Evolutionary conservation across 2,113 vertebrate species (phyloP), one percentile per base, ranked within the genome.

Genomic region (Clarias batrachus): DNA sequence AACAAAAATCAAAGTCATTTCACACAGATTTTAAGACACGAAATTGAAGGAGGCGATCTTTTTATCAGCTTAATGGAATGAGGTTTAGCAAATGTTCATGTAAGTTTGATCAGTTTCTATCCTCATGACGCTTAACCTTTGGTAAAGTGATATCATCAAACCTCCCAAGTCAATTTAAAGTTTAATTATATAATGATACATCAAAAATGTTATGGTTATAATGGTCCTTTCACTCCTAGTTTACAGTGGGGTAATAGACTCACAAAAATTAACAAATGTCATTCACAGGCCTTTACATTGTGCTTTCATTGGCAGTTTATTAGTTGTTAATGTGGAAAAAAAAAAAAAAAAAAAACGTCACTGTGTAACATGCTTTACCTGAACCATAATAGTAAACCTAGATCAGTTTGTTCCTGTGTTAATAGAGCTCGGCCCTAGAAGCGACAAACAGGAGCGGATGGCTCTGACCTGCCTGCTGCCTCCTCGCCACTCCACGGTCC

Each of bases 401-500:
- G 60, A 78, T 27, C 3, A 11, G 30, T 25, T 57, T 65, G 62
- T 57, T 56, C 59, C 30, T 41, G 63, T 70, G 23, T 63, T 68
- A 73, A 83, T 78, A 23, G 84, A 79, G 27, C 84, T 68, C 52
- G 13, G 80, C 88, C 85, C 16, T 79, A 48, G 77, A 74, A 57
- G 85, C 60, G 85, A 85, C 63, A 89, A 87, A 79, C 83, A 71
- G 81, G 59, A 85, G 68, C 17, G 73, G 83, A 85, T 79, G 80
- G 77, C 25, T 14, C 73, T 86, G 87, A 89, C 92, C 89, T 92
- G 89, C 86, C 88, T 81, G 76, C 81, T 86, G 62, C 85, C 87
- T 86, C 66, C 76, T 81, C 74, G n/a, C 82, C 70, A 62, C 85
- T 87, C 19, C 79, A 52, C 23, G 78, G 94, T 96, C 95, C 95